A percentile compares a stretch with the other conserved stretches of the same genome.
phyloP scores from a whole-genome alignment of 2,113 vertebrate genomes.

The Acanthisitta chloris region DNA sequence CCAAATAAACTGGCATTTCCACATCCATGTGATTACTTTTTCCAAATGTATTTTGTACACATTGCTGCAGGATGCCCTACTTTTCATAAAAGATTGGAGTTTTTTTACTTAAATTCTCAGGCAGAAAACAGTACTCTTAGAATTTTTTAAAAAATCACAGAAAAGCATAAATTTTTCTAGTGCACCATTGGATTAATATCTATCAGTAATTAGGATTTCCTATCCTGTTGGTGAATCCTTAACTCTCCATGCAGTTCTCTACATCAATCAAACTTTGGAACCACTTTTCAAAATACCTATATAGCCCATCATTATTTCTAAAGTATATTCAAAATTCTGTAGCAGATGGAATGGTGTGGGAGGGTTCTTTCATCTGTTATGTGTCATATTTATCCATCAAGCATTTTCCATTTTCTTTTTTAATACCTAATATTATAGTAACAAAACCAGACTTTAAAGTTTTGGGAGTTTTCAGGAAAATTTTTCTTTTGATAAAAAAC shows the following conservation, averaged over 20 bases:
- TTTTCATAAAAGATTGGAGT: neutral
- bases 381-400: neutral
- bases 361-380: neutral
- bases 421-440: neutral
- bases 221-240: neutral
- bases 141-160: neutral
- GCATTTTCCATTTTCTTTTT: neutral
- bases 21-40: neutral
- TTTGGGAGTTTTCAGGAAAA: neutral
- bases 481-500: neutral
- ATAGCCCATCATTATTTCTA: neutral
- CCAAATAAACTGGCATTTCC: neutral
- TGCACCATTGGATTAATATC: neutral
- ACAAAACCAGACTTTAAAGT: neutral
- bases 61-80: neutral
- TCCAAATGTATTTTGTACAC: neutral
- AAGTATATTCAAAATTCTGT: neutral
- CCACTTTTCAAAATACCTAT: neutral
- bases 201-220: neutral
- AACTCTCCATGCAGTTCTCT: neutral
- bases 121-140: neutral
- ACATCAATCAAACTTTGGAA: neutral
- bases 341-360: neutral
- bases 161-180: neutral
- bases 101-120: neutral